Base-by-base conservation (phyloP, 2,797 vertebrate genomes). In the Coluber constrictor region DNA sequence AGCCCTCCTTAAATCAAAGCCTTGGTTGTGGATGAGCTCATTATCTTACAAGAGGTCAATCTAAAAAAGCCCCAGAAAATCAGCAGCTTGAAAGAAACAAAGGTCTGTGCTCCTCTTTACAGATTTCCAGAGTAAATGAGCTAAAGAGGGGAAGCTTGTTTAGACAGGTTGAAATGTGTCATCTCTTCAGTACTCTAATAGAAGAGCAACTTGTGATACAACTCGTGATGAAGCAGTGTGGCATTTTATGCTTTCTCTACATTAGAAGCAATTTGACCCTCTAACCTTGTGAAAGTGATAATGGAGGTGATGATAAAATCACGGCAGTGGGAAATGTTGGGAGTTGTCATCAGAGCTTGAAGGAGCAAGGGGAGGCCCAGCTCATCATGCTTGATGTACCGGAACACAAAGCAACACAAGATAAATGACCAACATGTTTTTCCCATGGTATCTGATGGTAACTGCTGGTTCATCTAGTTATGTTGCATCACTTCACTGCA, bases 1-100 rank as follows among this genome's bases (percentile, higher is more conserved):
- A 95, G n/a, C 61, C 27, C 91, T 83, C 93, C 25, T 94, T 94
- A 94, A 95, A 96, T 96, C 95, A 96, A 96, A 96, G 89, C 37
- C 59, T 29, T 86, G 29, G 83, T 86, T 43, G 91, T 57, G 92
- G 89, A 9, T 79, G 95, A 97, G 91, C 87, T 88, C 94, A 95
- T 94, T 93, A 92, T 5, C 7, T 79, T 88, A 92, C 90, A 25
- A 79, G 88, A 92, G 91, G 90, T 89, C 60, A 94, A 90, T 92
- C 87, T 90, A 87, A 61, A 83, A 51, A 90, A 92, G 51, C 0
- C 60, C 90, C 89, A 70, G 66, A 90, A 93, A 91, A 12, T 91
- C 60, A 86, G 27, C 60, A 70, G 8, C 6, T 94, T 94, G 18
- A 37, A 93, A 13, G 18, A 93, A 93, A 56, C 18, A 94, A 94